Percentiles rank a stretch among this genome's conserved stretches.
Conservation (phyloP, 1,140 invertebrate species). For the Pseudomyrmex cubaensis region DNA sequence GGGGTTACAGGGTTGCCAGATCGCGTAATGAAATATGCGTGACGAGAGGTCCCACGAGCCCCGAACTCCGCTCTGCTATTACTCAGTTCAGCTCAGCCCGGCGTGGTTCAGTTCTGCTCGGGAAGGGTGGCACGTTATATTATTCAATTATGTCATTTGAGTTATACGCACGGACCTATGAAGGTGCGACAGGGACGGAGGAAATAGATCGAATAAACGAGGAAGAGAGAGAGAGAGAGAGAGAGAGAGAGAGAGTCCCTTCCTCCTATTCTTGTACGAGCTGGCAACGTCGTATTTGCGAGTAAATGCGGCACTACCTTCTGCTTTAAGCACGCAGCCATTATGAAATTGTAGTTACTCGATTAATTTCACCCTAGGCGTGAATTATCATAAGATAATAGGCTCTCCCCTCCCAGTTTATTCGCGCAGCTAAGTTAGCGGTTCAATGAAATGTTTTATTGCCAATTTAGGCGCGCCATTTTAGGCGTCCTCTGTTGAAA, state of each 20-base stretch:
- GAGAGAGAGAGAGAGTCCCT: not conserved
- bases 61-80: constrained; percentile 80
- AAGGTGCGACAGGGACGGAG: constrained; percentile 65
- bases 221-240: constrained; percentile 41
- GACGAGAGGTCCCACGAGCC: constrained; percentile 83
- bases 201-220: constrained; percentile 46
- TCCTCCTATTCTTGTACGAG: constrained; percentile 25
- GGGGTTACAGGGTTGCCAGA: constrained; percentile 74
- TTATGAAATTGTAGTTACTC: constrained; percentile 84
- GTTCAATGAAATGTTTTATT: constrained; percentile 69
- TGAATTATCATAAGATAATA: constrained; percentile 82
- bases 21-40: constrained; percentile 85
- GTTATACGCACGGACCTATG: constrained; percentile 80
- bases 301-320: constrained; percentile 36
- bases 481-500: constrained; percentile 51
- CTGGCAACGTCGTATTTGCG: constrained; percentile 53
- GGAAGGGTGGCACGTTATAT: constrained; percentile 83
- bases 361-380: constrained; percentile 81
- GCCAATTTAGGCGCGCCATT: constrained; percentile 59
- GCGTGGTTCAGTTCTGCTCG: constrained; percentile 71
- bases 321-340: constrained; percentile 71
- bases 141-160: constrained; percentile 85
- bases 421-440: constrained; percentile 50
- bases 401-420: constrained; percentile 55
- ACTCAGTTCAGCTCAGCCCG: constrained; percentile 78